phyloP scores from a whole-genome alignment of 2,888 invertebrate genomes.

The Poecilobothrus nobilitatus region DNA sequence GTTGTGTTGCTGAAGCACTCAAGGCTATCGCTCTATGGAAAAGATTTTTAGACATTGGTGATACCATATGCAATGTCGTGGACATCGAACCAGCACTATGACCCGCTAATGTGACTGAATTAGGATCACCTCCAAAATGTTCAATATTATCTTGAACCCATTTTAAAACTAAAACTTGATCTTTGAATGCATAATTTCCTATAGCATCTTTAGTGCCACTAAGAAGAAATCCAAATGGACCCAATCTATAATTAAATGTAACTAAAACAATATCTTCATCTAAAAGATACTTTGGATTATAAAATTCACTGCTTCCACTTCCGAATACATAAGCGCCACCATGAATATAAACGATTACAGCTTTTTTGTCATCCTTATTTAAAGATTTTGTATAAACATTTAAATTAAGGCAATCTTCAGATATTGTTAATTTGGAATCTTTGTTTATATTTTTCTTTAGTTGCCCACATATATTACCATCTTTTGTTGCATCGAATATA shows the following conservation, averaged over 20 bases:
- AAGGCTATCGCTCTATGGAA: constrained; percentile 61
- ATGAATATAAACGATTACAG: constrained; percentile 33
- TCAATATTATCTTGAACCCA: constrained; percentile 57
- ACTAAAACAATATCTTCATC: constrained; percentile 36
- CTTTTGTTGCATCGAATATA: constrained; percentile 39
- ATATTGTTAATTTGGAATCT: constrained; percentile 30
- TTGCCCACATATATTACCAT: constrained; percentile 41
- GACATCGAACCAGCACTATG: constrained; percentile 48
- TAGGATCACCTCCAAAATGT: constrained; percentile 57
- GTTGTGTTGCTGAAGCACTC: constrained; percentile 53
- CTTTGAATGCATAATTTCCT: constrained; percentile 59
- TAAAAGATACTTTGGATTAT: constrained; percentile 33
- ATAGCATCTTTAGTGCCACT: constrained; percentile 53
- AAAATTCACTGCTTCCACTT: constrained; percentile 27
- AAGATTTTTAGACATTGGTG: constrained; percentile 54
- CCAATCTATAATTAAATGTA: constrained; percentile 37
- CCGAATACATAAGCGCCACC: constrained; percentile 32
- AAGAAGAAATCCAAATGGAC: constrained; percentile 48
- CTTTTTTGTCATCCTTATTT: neutral
- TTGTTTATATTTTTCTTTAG: constrained; percentile 10
- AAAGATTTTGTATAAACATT: constrained; percentile 51
- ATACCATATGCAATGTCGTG: constrained; percentile 48
- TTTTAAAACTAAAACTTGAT: constrained; percentile 55
- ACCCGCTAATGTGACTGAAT: constrained; percentile 54
- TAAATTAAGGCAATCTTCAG: constrained; percentile 57